Conservation (phyloP, 2,888 invertebrate genomes). For the Crocallis elinguaria region DNA sequence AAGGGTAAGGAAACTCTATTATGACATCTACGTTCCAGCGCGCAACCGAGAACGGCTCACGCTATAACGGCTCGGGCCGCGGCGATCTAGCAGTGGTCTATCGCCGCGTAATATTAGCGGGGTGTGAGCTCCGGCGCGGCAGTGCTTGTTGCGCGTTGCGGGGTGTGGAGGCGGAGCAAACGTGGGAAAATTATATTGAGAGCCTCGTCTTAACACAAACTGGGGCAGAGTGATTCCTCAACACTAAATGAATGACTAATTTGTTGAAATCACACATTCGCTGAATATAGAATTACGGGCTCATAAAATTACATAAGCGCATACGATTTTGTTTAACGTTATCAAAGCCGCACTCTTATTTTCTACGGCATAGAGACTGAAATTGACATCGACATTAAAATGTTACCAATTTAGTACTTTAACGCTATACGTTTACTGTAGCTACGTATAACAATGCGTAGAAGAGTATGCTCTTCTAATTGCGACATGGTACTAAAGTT, state of each 20-base stretch:
- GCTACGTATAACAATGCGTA: conserved; percentile 5
- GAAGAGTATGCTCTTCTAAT: conserved; percentile 6
- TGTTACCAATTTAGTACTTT: conserved; percentile 7
- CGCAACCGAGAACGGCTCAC: too few species aligned
- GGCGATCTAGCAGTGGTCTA: too few species aligned
- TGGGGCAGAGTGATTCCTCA: conserved; percentile 31
- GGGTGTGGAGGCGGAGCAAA: too few species aligned
- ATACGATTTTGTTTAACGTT: conserved; percentile 7
- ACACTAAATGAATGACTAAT: conserved; percentile 37
- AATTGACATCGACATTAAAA: not conserved
- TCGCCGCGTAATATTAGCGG: too few species aligned
- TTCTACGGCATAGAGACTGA: not conserved
- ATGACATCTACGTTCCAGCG: too few species aligned
- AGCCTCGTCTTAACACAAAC: too few species aligned
- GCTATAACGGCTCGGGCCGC: too few species aligned
- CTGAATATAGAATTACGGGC: conserved; percentile 33
- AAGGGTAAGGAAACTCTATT: too few species aligned
- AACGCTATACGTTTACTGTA: conserved; percentile 1
- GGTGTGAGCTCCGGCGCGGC: too few species aligned
- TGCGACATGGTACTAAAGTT: conserved; percentile 17
- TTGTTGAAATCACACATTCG: conserved; percentile 37
- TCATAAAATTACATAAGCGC: conserved; percentile 36
- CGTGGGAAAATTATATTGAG: too few species aligned
- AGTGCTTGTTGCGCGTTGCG: too few species aligned
- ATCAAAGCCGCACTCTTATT: conserved; percentile 1